A percentile compares a stretch with the other conserved stretches of the same genome.
Evolutionary conservation across 2,797 vertebrate species (phyloP).

Genomic region (Arnoldichthys spilopterus): DNA sequence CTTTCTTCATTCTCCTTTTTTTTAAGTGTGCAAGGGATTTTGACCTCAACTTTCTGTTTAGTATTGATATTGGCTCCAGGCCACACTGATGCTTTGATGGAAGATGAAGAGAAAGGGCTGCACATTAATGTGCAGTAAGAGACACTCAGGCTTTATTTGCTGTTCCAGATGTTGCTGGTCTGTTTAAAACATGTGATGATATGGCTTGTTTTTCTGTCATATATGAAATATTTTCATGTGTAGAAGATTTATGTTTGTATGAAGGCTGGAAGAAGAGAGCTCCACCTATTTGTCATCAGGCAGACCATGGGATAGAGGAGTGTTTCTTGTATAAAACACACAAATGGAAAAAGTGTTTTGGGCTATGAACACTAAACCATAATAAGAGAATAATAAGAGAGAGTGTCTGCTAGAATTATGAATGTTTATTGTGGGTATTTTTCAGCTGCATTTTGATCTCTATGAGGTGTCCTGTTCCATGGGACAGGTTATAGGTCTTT

Average conservation of each 20-base stretch:
- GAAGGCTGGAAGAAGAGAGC: conserved; percentile 5
- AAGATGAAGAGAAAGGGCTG: conserved; percentile 56
- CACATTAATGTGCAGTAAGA: conserved; percentile 63
- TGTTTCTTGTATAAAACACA: too few relatives aligned
- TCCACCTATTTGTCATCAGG: too few relatives aligned
- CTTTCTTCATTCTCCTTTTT: conserved; percentile 30
- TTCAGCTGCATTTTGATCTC: too few relatives aligned
- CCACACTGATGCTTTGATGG: conserved; percentile 60
- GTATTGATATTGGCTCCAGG: conserved; percentile 77
- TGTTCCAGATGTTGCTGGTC: too few relatives aligned
- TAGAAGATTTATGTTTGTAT: not conserved
- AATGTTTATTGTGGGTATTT: too few relatives aligned
- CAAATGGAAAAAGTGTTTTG: too few relatives aligned
- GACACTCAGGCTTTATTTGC: not conserved
- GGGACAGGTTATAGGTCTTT: too few relatives aligned
- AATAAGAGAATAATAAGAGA: too few relatives aligned
- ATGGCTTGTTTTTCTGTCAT: not conserved
- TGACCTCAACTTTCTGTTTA: conserved; percentile 88
- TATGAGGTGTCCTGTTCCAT: too few relatives aligned
- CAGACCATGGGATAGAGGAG: too few relatives aligned
- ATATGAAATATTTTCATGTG: not conserved
- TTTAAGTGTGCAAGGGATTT: conserved; percentile 85
- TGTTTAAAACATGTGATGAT: not conserved
- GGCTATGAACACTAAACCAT: too few relatives aligned
- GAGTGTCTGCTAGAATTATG: too few relatives aligned